Base-by-base conservation (phyloP, 2,797 vertebrate genomes). In the Sparidentex hasta region DNA sequence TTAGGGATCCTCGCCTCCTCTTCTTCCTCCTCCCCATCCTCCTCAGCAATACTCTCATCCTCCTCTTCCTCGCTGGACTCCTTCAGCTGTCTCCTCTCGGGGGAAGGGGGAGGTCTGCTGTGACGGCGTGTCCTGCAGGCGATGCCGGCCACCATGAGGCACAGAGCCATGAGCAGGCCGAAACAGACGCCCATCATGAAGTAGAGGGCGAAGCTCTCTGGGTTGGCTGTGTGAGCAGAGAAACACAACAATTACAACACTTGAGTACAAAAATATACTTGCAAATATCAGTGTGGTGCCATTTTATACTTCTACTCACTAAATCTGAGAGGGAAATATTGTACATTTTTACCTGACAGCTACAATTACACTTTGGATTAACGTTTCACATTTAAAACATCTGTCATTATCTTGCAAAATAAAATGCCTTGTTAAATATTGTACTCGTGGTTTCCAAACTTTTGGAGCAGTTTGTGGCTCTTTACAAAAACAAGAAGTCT, bases 151-250 rank as follows among this genome's bases (percentile, higher is more conserved):
- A 99, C 96, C 93, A 99, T 84, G n/a, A 97, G 97, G 69, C 96
- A 94, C 69, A 99, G 87, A 0, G 97, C 98, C 92, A 97, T 88
- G 46, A 98, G 92, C 0, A 99, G 96, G 33, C 98, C 98, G 0
- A 97, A 90, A 78, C 97, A 99, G 72, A 99, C 97, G 0, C 98
- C 98, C 0, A 97, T 96, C 90, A 98, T 97, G 82, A 99, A 99
- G 92, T 96, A 98, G 69, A 99, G 95, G 5, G 97, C 97, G 0
- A 98, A 96, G 43, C 97, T 95, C 93, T 99, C 97, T 0, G 97
- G 96, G 59, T 99, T 97, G 76, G 97, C 98, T 98, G 68, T 2
- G 43, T 18, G 25, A 11, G 50, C 12, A 29, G 50, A 72, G 5
- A 58, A 50, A 65, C 64, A 56, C 20, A 44, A 3, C 0, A 38